Evolutionary conservation across 2,797 vertebrate species (phyloP).

Genomic region (Taenioides sp.): DNA sequence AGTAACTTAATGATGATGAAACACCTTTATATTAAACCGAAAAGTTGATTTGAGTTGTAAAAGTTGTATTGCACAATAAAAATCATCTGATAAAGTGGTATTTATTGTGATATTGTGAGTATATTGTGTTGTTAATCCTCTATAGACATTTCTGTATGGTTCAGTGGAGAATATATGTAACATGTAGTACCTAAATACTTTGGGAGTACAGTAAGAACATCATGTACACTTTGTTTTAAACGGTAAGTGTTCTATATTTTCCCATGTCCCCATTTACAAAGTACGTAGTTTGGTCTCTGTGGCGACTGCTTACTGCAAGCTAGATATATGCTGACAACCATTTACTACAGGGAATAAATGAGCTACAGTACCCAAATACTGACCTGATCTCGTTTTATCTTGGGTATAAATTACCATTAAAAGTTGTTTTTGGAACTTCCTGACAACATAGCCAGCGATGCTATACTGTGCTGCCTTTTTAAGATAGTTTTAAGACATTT

Average conservation of each 20-base stretch:
- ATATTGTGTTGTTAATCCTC: too few species aligned
- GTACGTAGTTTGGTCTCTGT: neutral
- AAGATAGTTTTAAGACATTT: too few species aligned
- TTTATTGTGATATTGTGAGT: too few species aligned
- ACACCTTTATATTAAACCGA: too few species aligned
- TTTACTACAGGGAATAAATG: conserved; percentile 5
- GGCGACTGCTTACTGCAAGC: neutral
- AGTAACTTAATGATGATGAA: too few species aligned
- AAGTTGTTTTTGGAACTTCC: neutral
- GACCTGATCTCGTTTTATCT: neutral
- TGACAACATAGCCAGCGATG: neutral
- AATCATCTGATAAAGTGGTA: too few species aligned
- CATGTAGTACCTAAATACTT: neutral
- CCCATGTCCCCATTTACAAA: neutral
- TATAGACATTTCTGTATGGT: too few species aligned
- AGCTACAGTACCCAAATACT: conserved; percentile 5
- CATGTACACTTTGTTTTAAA: neutral
- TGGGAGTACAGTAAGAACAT: neutral
- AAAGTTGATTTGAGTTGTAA: too few species aligned
- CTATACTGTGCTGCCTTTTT: too few species aligned
- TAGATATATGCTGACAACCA: conserved; percentile 3
- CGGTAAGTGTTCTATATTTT: neutral
- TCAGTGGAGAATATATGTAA: neutral
- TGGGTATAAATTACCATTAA: neutral
- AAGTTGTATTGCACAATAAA: too few species aligned